Evolutionary conservation across 1,140 invertebrate genomes (phyloP).

Genomic region (Lepidurus couesii): DNA sequence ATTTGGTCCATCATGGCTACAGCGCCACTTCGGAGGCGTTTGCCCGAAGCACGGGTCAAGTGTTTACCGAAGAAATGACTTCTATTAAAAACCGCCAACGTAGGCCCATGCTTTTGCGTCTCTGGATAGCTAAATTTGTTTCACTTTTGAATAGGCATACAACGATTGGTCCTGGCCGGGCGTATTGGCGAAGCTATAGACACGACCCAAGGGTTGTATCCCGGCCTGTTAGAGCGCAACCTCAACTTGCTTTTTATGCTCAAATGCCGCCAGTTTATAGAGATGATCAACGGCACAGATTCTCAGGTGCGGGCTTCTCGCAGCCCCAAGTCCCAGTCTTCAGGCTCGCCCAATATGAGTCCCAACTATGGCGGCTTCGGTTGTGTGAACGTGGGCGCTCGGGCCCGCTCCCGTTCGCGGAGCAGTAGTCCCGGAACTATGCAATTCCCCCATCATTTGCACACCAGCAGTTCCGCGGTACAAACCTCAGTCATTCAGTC

Average conservation of each 20-base stretch:
- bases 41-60: slow-evolving; percentile 79
- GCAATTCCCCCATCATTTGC: slow-evolving; percentile 1
- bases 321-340: slow-evolving; percentile 36
- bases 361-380: slow-evolving; percentile 37
- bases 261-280: slow-evolving; percentile 95
- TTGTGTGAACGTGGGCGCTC: background rate
- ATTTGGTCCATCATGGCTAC: slow-evolving; percentile 95
- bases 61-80: slow-evolving; percentile 84
- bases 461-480: slow-evolving; percentile 43
- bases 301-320: slow-evolving; percentile 39
- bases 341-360: slow-evolving; percentile 39
- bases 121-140: slow-evolving; percentile 32
- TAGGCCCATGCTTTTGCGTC: slow-evolving; percentile 49
- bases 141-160: slow-evolving; percentile 66
- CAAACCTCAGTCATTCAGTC: slow-evolving; percentile 69
- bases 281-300: slow-evolving; percentile 74
- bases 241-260: slow-evolving; percentile 87
- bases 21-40: slow-evolving; percentile 96
- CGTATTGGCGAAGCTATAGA: slow-evolving; percentile 93
- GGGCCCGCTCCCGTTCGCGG: slow-evolving; percentile 37
- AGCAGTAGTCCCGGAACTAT: slow-evolving; percentile 43
- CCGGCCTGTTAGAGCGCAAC: slow-evolving; percentile 81
- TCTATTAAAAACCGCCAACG: slow-evolving; percentile 97
- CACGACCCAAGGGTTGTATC: slow-evolving; percentile 78
- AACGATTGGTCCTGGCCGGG: slow-evolving; percentile 83